phyloP scores from a whole-genome alignment of 2,797 vertebrate genomes.

The Falco novaeseelandiae region DNA sequence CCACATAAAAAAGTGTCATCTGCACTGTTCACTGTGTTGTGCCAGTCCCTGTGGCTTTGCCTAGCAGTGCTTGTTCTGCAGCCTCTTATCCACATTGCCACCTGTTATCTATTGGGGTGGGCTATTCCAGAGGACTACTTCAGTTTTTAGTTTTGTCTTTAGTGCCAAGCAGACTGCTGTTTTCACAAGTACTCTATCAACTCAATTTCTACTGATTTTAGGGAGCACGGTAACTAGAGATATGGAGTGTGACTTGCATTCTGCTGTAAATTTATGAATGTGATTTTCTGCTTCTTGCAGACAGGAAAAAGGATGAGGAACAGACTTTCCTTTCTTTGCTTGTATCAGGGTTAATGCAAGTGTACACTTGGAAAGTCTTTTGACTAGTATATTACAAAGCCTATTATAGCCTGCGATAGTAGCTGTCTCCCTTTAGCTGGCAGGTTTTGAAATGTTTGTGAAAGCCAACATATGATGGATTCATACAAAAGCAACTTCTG shows the following conservation, averaged over 20 bases:
- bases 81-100: background rate
- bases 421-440: background rate
- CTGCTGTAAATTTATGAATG: background rate
- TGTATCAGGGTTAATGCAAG: background rate
- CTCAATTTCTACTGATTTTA: background rate
- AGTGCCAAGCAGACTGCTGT: background rate
- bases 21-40: background rate
- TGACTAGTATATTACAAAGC: background rate
- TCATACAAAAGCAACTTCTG: background rate
- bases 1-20: background rate
- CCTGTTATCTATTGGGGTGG: background rate
- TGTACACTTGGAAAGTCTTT: background rate
- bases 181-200: background rate
- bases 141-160: background rate
- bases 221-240: background rate
- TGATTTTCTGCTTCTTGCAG: slow-evolving; percentile 13
- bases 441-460: background rate
- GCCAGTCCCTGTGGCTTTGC: background rate
- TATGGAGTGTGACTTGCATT: background rate
- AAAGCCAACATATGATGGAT: background rate
- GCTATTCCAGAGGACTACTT: background rate
- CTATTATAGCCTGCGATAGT: background rate
- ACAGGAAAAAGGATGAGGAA: background rate
- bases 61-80: background rate
- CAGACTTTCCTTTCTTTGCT: slow-evolving; percentile 1